phyloP scores from a whole-genome alignment of 2,888 invertebrate genomes.

The Athalia circularis region DNA sequence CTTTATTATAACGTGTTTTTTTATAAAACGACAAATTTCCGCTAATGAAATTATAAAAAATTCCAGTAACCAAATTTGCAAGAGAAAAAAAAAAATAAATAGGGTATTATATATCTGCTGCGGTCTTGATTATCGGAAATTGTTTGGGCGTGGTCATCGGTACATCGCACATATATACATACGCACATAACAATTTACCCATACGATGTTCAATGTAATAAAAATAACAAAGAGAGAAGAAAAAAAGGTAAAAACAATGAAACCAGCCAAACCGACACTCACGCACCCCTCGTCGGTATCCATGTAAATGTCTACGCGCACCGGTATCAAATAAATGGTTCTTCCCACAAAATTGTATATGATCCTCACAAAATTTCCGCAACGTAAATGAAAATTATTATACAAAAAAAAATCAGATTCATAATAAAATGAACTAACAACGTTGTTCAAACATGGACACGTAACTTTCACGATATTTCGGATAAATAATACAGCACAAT shows the following conservation, averaged over 20 bases:
- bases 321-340: constrained; percentile 1
- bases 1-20: neutral
- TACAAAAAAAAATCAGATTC: constrained; percentile 10
- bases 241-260: neutral
- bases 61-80: constrained; percentile 19
- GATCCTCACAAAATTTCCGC: neutral
- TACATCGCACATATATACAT: neutral
- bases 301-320: constrained; percentile 16
- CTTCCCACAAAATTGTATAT: neutral
- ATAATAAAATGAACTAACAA: neutral
- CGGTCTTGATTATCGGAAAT: constrained; percentile 44
- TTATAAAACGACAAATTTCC: neutral
- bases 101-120: constrained; percentile 22
- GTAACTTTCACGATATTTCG: too few relatives aligned
- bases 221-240: neutral
- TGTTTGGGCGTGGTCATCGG: constrained; percentile 42
- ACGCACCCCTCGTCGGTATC: constrained; percentile 5
- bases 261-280: constrained; percentile 5
- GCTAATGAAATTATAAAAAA: constrained; percentile 5
- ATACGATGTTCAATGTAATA: constrained; percentile 7
- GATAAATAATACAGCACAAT: too few relatives aligned
- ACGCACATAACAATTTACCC: too few relatives aligned
- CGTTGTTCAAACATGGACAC: too few relatives aligned
- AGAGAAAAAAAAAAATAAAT: constrained; percentile 8
- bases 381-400: neutral